Base-by-base conservation (phyloP, 1,140 invertebrate genomes). In the Galleria mellonella region DNA sequence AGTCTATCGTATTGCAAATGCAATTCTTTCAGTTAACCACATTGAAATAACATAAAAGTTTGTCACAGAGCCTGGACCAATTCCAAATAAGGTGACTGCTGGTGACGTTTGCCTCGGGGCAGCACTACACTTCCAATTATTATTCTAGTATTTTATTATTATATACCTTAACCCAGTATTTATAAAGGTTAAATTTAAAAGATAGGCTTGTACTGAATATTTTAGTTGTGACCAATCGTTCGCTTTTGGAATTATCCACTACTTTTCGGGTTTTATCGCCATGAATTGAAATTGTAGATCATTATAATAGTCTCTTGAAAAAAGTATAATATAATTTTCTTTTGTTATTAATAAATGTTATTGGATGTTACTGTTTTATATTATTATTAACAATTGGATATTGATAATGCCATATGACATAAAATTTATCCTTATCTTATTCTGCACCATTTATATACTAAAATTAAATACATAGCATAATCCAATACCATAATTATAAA, bases 41-140 rank as follows among this genome's bases (percentile, higher is more conserved):
- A 82, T 81, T 77, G 81, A 77, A 82, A 78, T 74, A 74, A 74
- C 75, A 78, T 84, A 78, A 79, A 84, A 84, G 69, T 82, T 81
- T 64, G 60, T 62, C 63, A 53, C 59, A 57, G 60, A 65, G 61
- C 54, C 69, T 84, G 81, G 81, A 78, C 62, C 62, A 55, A 68
- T 57, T 82, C 81, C 81, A 84, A 84, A 84, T 81, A 84, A 75
- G 77, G 76, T 71, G 71, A 74, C 75, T 78, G 81, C 68, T 66
- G 74, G 60, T 68, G 64, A 72, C 72, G 74, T 74, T 67, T 75
- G 70, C 71, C 58, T 50, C 40, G 51, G 17, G 52, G 52, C 53
- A 23, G 17, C 17, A 23, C 17, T 23, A 23, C 17, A 23, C 17
- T 23, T 23, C 17, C 17, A 23, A 23, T 23, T 23, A 23, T 23